phyloP scores from a whole-genome alignment of 1,140 invertebrate species.

The Psilanteris sp. region DNA sequence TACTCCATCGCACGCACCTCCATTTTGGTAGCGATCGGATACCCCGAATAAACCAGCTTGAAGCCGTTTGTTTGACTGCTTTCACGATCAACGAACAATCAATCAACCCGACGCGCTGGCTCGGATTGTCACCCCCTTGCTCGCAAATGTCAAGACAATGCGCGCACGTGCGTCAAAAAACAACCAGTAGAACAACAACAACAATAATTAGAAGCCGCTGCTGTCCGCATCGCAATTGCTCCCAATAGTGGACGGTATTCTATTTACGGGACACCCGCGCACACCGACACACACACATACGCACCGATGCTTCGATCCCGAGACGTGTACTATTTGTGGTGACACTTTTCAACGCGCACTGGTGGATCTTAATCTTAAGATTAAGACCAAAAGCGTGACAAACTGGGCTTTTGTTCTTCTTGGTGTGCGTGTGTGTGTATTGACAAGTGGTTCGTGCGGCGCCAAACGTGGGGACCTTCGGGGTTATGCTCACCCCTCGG shows the following conservation, averaged over 20 bases:
- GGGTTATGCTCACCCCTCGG: conserved; percentile 79
- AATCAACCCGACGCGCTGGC: conserved; percentile 2
- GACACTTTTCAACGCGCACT: neutral
- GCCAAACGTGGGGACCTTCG: conserved; percentile 59
- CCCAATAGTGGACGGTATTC: conserved; percentile 27
- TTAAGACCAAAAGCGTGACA: neutral
- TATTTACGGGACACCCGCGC: conserved; percentile 43
- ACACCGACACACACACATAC: conserved; percentile 35
- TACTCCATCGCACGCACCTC: conserved; percentile 79
- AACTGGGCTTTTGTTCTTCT: neutral
- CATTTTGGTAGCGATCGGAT: conserved; percentile 72
- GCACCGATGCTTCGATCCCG: neutral
- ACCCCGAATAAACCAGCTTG: conserved; percentile 75
- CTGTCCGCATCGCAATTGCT: conserved; percentile 42
- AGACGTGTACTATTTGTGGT: too few species aligned
- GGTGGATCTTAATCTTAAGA: too few species aligned
- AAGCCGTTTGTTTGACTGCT: conserved; percentile 65
- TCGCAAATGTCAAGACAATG: conserved; percentile 33
- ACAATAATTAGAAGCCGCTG: conserved; percentile 8
- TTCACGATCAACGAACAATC: conserved; percentile 23
- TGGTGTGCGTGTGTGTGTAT: conserved; percentile 16
- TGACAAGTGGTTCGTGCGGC: conserved; percentile 57
- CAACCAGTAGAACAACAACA: conserved; percentile 8
- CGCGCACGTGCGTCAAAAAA: conserved; percentile 37
- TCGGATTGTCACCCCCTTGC: neutral